Evolutionary conservation across 92 coral and sea anemone genomes (phyloP).

Genomic region (Parazoanthus swiftii): DNA sequence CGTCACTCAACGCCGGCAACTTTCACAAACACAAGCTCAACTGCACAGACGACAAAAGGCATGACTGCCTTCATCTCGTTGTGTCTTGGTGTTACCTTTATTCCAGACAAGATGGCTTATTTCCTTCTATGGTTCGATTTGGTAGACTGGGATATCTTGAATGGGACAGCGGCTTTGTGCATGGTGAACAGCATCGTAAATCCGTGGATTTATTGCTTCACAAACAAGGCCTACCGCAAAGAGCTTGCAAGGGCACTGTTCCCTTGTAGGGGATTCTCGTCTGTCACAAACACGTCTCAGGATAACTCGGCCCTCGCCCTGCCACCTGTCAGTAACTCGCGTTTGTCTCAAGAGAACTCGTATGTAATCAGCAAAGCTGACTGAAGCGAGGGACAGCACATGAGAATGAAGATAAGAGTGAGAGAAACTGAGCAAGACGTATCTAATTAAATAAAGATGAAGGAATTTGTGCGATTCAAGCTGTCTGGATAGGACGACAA

Average conservation of each 20-base stretch:
- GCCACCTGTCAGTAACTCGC: background rate
- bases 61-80: slow-evolving; percentile 4
- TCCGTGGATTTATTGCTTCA: slow-evolving; percentile 34
- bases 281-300: background rate
- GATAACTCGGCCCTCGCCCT: background rate
- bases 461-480: no score
- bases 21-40: slow-evolving; percentile 21
- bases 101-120: slow-evolving; percentile 27
- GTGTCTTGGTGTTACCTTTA: slow-evolving; percentile 27
- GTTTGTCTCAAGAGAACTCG: background rate
- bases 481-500: no score
- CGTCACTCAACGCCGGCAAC: background rate
- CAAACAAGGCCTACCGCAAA: slow-evolving; percentile 29
- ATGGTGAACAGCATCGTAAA: slow-evolving; percentile 10
- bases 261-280: background rate
- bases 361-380: background rate
- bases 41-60: background rate
- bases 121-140: slow-evolving; percentile 28
- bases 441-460: no score
- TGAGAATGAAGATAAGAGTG: background rate
- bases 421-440: background rate
- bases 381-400: background rate
- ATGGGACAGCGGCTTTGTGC: slow-evolving; percentile 17
- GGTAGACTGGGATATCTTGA: slow-evolving; percentile 21
- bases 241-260: background rate